Evolutionary conservation across 2,888 invertebrate genomes (phyloP), one percentile per base, ranked within the genome.

Genomic region (Agriopis leucophaearia): DNA sequence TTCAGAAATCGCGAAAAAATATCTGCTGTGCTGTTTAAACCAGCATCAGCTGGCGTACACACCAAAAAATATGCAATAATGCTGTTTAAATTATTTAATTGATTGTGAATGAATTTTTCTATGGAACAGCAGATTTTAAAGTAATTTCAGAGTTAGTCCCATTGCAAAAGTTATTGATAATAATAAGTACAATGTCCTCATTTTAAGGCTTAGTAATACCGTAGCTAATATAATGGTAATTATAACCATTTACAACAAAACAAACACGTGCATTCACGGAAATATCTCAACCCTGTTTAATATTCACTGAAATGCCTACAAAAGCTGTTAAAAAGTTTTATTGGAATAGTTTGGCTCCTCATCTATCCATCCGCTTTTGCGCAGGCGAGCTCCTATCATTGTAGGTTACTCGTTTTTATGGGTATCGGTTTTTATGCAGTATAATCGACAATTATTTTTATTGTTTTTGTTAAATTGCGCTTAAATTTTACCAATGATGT

Each of bases 331-430:
- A 83, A 81, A 87, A 88, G 78, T 88, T 89, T 88, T 88, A 89
- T 89, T 88, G 86, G 82, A 88, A 89, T 88, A 88, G 88, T 88
- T 88, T 71, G 76, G 75, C 77, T 79, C 72, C 75, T 70, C 77
- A 68, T 77, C 61, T 44, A 67, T 72, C 65, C 69, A 72, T 69
- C 66, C 75, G 76, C 76, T 79, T 78, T 78, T 73, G 76, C 75
- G 78, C 76, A 77, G 77, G 80, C 78, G 77, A 77, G 79, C 78
- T 80, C 77, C 80, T 80, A 80, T 84, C 80, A 81, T 47, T 45
- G 35, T 9, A 81, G 82, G 83, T 85, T 83, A 80, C 81, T 83
- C 74, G 27, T 27, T 67, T 67, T 86, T 87, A n/a, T n/a, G n/a
- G n/a, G n/a, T 84, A 86, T 76, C 74, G 80, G 75, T 71, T 68